Percentiles rank a stretch among this genome's conserved stretches.
phyloP scores from a whole-genome alignment of 2,888 invertebrate genomes.

The Spilosoma lubricipeda region DNA sequence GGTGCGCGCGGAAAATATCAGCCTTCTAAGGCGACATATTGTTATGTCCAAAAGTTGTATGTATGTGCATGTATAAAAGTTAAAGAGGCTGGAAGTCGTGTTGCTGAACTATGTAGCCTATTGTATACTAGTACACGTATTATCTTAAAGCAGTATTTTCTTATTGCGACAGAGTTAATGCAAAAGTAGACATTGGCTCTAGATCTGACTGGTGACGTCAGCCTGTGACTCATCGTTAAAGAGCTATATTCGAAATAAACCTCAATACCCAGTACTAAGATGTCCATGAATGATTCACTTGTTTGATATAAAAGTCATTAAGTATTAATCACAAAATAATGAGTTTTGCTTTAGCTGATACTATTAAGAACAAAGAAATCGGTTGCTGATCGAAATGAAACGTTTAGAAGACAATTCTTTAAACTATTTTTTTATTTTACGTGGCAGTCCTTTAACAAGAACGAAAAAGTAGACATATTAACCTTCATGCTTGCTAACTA shows the following conservation, averaged over 20 bases:
- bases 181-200: neutral
- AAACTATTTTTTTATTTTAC: no score
- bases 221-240: neutral
- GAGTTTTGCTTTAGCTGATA: neutral
- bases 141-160: neutral
- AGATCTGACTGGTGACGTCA: neutral
- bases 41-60: no score
- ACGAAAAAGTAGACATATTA: neutral
- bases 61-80: no score
- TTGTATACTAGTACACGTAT: neutral
- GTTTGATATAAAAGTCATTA: neutral
- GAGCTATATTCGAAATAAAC: neutral
- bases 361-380: neutral
- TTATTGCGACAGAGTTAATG: neutral
- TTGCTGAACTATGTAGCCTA: neutral
- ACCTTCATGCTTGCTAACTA: neutral
- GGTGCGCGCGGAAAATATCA: no score
- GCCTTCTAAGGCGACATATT: neutral
- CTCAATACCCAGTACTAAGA: neutral
- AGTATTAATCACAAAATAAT: neutral
- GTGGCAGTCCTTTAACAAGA: neutral
- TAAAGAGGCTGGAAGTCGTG: neutral
- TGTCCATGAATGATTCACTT: neutral
- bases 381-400: neutral
- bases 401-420: neutral